Evolutionary conservation across 2,888 invertebrate species (phyloP).

Genomic region (Esperia sulphurella): DNA sequence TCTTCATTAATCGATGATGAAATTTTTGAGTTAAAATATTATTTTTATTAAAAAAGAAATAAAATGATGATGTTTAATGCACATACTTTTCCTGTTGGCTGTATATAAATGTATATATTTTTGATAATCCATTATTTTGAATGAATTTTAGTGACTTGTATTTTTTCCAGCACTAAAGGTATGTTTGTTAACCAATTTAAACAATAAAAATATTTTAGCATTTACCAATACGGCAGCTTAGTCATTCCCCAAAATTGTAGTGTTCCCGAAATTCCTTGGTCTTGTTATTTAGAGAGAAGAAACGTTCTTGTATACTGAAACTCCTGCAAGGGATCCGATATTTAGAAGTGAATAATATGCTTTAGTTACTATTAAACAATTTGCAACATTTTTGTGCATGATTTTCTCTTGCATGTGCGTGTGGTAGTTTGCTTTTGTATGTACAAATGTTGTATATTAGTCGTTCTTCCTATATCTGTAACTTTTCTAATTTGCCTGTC

Average conservation of each 20-base stretch:
- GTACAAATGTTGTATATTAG: neutral
- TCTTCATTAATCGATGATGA: neutral
- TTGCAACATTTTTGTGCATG: constrained; percentile 8
- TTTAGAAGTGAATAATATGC: constrained; percentile 1
- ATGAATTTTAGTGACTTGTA: constrained; percentile 11
- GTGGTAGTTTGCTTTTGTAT: constrained; percentile 11
- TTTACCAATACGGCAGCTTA: constrained; percentile 79
- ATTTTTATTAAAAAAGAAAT: constrained; percentile 33
- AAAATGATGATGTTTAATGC: constrained; percentile 41
- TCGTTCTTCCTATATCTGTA: neutral
- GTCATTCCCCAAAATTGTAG: constrained; percentile 44
- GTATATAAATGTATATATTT: constrained; percentile 14
- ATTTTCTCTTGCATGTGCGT: constrained; percentile 16
- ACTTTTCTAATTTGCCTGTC: neutral
- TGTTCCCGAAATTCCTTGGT: constrained; percentile 37
- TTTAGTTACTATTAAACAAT: constrained; percentile 3
- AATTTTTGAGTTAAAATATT: constrained; percentile 15
- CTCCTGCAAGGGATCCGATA: constrained; percentile 3
- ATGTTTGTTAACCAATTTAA: constrained; percentile 55
- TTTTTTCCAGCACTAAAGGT: constrained; percentile 51
- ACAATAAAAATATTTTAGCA: constrained; percentile 61
- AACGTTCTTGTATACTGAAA: constrained; percentile 12
- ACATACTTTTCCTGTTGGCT: constrained; percentile 65
- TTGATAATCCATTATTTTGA: constrained; percentile 2
- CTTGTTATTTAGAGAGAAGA: constrained; percentile 25